These are phyloP conservation scores for Maconellicoccus hirsutus DNA, from an alignment of 1,140 invertebrate species.

Conservation along the genomic window DNA sequence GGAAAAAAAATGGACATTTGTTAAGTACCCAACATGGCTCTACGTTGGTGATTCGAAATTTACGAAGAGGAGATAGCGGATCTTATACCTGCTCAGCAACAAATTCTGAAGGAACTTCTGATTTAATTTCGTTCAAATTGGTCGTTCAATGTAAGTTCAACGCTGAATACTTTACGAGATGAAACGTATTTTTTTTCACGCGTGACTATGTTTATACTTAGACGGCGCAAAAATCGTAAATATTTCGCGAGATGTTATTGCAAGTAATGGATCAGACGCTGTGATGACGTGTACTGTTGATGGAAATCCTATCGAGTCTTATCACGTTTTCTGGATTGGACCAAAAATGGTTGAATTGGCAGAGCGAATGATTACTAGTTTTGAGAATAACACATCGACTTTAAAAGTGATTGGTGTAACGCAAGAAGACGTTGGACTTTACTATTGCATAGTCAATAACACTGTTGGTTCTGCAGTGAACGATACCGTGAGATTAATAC, in stretches of 20 bases:
- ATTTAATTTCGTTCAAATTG: constrained; percentile 59
- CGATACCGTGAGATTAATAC: constrained; percentile 49
- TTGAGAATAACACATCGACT: constrained; percentile 63
- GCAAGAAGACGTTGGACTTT: constrained; percentile 76
- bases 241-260: constrained; percentile 59
- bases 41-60: constrained; percentile 66
- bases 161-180: background rate
- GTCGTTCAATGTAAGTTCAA: constrained; percentile 78
- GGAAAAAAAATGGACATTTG: constrained; percentile 71
- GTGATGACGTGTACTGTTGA: constrained; percentile 76
- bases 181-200: constrained; percentile 2
- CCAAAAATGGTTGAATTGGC: constrained; percentile 50
- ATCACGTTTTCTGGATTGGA: constrained; percentile 77
- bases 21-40: constrained; percentile 47
- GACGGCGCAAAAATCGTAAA: constrained; percentile 71
- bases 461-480: constrained; percentile 65
- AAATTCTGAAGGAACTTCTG: constrained; percentile 76
- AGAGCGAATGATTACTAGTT: constrained; percentile 50
- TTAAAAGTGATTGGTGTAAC: constrained; percentile 64
- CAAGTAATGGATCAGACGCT: constrained; percentile 68
- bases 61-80: constrained; percentile 70
- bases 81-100: constrained; percentile 74
- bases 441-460: constrained; percentile 84
- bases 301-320: constrained; percentile 71
- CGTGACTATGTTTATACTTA: constrained; percentile 41